phyloP scores from a whole-genome alignment of 2,888 invertebrate genomes.

The Cartodere bifasciata region DNA sequence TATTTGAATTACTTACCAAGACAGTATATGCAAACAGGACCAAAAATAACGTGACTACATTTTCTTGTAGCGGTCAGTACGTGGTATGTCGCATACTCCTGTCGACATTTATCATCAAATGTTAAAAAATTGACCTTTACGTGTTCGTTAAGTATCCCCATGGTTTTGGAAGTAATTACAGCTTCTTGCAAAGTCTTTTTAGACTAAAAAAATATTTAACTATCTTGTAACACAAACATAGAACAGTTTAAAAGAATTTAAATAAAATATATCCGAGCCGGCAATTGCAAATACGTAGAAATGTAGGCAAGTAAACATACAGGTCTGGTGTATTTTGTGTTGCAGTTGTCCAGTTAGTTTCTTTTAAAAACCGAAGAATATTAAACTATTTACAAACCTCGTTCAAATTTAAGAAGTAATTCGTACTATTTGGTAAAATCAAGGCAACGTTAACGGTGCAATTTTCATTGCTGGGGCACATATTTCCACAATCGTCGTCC shows the following conservation, averaged over 20 bases:
- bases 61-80: slow-evolving; percentile 59
- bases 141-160: slow-evolving; percentile 44
- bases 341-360: background rate
- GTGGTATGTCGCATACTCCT: slow-evolving; percentile 56
- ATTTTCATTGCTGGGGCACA: slow-evolving; percentile 30
- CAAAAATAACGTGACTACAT: slow-evolving; percentile 67
- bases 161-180: slow-evolving; percentile 38
- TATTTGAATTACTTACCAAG: slow-evolving; percentile 55
- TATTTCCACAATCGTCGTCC: slow-evolving; percentile 5
- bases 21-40: slow-evolving; percentile 70
- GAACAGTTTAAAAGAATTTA: background rate
- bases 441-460: slow-evolving; percentile 55
- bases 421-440: slow-evolving; percentile 46
- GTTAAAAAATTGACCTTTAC: slow-evolving; percentile 46
- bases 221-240: too few relatives aligned
- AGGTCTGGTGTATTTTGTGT: too few relatives aligned
- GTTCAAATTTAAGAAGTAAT: slow-evolving; percentile 39
- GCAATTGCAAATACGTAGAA: too few relatives aligned
- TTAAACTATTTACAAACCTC: slow-evolving; percentile 26
- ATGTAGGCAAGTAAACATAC: too few relatives aligned
- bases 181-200: slow-evolving; percentile 50
- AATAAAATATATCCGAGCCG: slow-evolving; percentile 1
- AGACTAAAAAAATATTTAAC: slow-evolving; percentile 35
- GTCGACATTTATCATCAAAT: slow-evolving; percentile 62
- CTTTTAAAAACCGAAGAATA: too few relatives aligned